phyloP scores from a whole-genome alignment of 2,888 invertebrate genomes.

The Selenia dentaria region DNA sequence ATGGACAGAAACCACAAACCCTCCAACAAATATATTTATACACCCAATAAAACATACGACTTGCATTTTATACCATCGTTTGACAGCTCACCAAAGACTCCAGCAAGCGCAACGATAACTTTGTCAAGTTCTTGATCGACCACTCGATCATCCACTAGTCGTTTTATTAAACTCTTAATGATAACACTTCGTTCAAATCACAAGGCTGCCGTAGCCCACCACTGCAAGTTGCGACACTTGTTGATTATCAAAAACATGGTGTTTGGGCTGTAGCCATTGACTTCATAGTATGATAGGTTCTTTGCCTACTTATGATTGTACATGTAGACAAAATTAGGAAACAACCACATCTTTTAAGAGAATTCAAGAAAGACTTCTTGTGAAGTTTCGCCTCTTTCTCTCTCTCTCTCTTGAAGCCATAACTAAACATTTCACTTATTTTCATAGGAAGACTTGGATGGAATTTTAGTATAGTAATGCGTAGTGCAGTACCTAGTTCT shows the following conservation, averaged over 20 bases:
- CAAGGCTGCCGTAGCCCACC: slow-evolving; percentile 45
- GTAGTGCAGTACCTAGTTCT: no score
- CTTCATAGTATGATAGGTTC: no score
- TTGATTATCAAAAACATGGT: slow-evolving; percentile 56
- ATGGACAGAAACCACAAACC: slow-evolving; percentile 56
- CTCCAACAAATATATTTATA: slow-evolving; percentile 20
- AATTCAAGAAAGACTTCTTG: no score
- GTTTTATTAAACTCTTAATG: slow-evolving; percentile 70
- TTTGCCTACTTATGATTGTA: no score
- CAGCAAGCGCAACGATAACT: slow-evolving; percentile 20
- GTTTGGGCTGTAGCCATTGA: no score
- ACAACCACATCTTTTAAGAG: no score
- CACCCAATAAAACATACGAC: slow-evolving; percentile 7
- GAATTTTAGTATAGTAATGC: no score
- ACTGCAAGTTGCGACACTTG: slow-evolving; percentile 69
- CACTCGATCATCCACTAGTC: slow-evolving; percentile 72
- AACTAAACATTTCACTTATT: no score
- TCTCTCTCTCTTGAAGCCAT: no score
- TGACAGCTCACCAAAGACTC: slow-evolving; percentile 16
- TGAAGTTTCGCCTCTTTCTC: no score
- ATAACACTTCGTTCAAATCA: slow-evolving; percentile 45
- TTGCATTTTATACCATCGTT: slow-evolving; percentile 10
- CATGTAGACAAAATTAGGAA: no score
- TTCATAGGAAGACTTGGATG: no score
- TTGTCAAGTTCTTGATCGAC: slow-evolving; percentile 38